These are phyloP conservation scores for Lutraria lutraria DNA, from an alignment of 2,888 invertebrate genomes.

Conservation along the genomic window DNA sequence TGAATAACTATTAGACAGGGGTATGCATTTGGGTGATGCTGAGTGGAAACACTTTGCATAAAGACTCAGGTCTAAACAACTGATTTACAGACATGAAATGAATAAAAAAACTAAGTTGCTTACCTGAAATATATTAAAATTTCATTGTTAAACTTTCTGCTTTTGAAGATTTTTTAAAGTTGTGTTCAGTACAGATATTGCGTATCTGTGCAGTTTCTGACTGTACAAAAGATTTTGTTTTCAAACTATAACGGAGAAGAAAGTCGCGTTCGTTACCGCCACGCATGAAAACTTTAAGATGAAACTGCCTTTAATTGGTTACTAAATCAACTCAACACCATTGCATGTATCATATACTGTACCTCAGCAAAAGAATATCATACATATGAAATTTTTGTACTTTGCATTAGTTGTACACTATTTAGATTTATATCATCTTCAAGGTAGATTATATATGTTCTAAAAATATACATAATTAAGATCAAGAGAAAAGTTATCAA, in stretches of 20 bases:
- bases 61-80: too few relatives aligned
- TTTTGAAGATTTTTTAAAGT: not conserved
- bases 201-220: not conserved
- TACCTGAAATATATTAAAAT: too few relatives aligned
- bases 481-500: not conserved
- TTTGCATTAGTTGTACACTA: not conserved
- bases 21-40: too few relatives aligned
- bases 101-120: too few relatives aligned
- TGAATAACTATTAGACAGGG: too few relatives aligned
- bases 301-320: not conserved
- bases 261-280: not conserved
- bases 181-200: not conserved
- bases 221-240: not conserved
- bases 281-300: not conserved
- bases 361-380: not conserved
- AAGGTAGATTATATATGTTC: not conserved
- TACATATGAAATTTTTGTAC: not conserved
- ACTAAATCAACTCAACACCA: not conserved
- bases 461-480: not conserved
- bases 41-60: too few relatives aligned
- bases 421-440: not conserved
- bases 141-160: not conserved
- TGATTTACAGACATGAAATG: too few relatives aligned
- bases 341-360: slow-evolving; percentile 1
- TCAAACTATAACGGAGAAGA: not conserved